Conservation (phyloP, 1,140 invertebrate genomes). For the Condylostylus longicornis region DNA sequence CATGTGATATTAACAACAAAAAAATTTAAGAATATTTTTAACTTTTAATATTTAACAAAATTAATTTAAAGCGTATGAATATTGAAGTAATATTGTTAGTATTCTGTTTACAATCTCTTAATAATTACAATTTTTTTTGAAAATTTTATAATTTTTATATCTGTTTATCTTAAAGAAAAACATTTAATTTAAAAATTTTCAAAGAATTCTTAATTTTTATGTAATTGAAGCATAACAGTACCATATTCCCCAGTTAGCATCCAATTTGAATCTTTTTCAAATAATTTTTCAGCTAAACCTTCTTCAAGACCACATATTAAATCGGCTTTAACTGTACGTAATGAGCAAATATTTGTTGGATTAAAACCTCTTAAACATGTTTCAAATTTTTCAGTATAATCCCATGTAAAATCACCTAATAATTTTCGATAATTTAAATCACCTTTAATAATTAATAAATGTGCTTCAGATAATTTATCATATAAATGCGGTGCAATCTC, state of each 20-base stretch:
- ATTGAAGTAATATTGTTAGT: no score
- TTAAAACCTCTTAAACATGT: slow-evolving; percentile 58
- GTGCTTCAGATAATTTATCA: slow-evolving; percentile 44
- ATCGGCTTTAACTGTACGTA: slow-evolving; percentile 81
- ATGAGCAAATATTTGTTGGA: slow-evolving; percentile 56
- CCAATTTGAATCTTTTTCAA: slow-evolving; percentile 54
- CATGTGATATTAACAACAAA: no score
- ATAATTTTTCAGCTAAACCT: slow-evolving; percentile 42
- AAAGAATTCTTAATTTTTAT: no score
- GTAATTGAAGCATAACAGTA: no score
- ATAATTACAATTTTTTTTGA: no score
- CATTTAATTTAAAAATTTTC: no score
- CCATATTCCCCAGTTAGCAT: slow-evolving; percentile 74
- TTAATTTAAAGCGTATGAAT: no score
- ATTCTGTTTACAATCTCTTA: no score
- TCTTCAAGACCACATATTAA: slow-evolving; percentile 57
- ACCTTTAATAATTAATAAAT: slow-evolving; percentile 78
- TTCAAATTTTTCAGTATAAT: slow-evolving; percentile 46
- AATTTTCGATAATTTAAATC: slow-evolving; percentile 90
- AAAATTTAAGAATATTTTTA: no score
- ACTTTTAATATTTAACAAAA: no score
- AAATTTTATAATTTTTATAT: no score
- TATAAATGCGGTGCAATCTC: slow-evolving; percentile 49
- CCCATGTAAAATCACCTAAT: slow-evolving; percentile 73
- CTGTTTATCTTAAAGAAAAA: no score